Base-by-base conservation (phyloP, 2,113 vertebrate genomes). In the Uropsilus gracilis region DNA sequence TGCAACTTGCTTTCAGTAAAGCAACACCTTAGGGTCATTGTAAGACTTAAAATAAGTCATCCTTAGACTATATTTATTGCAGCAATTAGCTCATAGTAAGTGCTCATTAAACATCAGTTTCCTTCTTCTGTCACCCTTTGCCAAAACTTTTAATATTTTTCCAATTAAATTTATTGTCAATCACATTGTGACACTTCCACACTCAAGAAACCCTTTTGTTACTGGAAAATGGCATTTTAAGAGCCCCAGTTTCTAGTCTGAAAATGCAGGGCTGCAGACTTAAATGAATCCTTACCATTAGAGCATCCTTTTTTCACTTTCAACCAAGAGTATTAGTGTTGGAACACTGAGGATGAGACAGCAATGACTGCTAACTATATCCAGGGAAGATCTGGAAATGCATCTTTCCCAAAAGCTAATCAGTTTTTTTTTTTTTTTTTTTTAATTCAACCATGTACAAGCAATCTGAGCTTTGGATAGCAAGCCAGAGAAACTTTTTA, bases 211-310 rank as follows among this genome's bases (percentile, higher is more conserved):
- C 20, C 14, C 83, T 39, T 97, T 89, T 82, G 69, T 85, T 93
- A 37, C 86, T 61, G 34, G 55, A 76, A 95, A 97, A 92, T 77
- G 66, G 48, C 44, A 95, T 89, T 91, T 95, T 89, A 89, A 97
- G 91, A 95, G 78, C 46, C n/a, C 34, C 11, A 44, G 68, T 63
- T 91, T 86, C 66, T 50, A 46, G 44, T 50, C 69, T 89, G 82
- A 95, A 90, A 86, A 76, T 76, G 75, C 42, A 84, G 28, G 72
- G 26, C 73, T 72, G 42, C 77, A 63, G 39, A 55, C n/a, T 24
- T 86, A 64, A 68, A 95, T 63, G 91, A 90, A 69, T 46, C 73
- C 48, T 94, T 46, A 59, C 86, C 84, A 77, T 80, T 64, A 93
- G 34, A 16, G 28, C 39, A 34, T 71, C 34, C 4, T 42, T 95